Evolutionary conservation across 2,888 invertebrate species (phyloP).

Genomic region (Phengaris arion): DNA sequence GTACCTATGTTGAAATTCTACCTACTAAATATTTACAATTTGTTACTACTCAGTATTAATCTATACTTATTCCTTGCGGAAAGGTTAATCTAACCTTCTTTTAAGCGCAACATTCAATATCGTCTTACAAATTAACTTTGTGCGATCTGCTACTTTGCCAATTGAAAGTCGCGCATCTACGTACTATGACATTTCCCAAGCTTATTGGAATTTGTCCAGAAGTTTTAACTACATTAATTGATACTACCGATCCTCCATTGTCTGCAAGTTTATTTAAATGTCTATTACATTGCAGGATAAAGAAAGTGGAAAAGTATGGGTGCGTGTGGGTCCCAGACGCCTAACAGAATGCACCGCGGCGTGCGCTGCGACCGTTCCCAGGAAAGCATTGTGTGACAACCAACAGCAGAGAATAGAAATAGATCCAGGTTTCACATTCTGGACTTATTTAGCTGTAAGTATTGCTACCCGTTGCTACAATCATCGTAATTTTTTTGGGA

Average conservation of each 20-base stretch:
- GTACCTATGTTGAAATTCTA: not conserved
- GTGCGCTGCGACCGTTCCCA: constrained; percentile 80
- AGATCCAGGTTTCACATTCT: constrained; percentile 84
- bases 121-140: not conserved
- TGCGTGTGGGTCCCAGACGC: constrained; percentile 52
- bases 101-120: not conserved
- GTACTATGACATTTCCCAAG: not conserved
- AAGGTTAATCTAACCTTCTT: not conserved
- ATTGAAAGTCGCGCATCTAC: not conserved
- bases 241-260: no score
- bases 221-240: no score
- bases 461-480: not conserved
- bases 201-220: no score
- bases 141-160: not conserved
- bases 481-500: not conserved
- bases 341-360: constrained; percentile 77
- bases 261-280: constrained; percentile 29
- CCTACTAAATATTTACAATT: not conserved
- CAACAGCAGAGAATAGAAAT: constrained; percentile 78
- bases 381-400: constrained; percentile 81
- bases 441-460: constrained; percentile 84
- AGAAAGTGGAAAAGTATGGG: constrained; percentile 49
- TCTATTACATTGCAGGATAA: constrained; percentile 41
- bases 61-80: not conserved
- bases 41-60: not conserved